Conservation (phyloP, 2,888 invertebrate genomes). For the Orthonevra nobilis region DNA sequence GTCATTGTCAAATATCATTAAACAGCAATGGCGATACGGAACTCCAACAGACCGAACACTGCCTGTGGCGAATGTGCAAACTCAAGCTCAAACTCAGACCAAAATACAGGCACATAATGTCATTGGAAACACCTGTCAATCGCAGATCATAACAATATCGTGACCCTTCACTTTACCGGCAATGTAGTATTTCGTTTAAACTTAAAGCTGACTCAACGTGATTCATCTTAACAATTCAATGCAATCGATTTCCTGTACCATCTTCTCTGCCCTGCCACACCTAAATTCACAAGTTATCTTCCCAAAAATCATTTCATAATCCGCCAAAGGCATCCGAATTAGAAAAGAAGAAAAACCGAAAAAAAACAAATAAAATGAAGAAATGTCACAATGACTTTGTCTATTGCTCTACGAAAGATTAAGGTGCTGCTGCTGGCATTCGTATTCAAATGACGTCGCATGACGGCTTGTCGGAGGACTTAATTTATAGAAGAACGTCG, state of each 20-base stretch:
- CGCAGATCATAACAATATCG: conserved; percentile 67
- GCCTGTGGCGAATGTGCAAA: conserved; percentile 46
- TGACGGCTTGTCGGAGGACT: conserved; percentile 44
- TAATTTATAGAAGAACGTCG: conserved; percentile 56
- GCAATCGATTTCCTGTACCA: conserved; percentile 50
- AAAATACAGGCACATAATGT: conserved; percentile 33
- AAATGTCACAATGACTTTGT: conserved; percentile 53
- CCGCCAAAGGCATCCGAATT: neutral
- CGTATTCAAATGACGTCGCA: conserved; percentile 41
- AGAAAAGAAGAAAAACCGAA: too few relatives aligned
- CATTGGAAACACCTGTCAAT: conserved; percentile 69
- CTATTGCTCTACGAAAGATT: conserved; percentile 10
- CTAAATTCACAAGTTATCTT: conserved; percentile 20
- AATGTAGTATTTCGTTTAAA: neutral
- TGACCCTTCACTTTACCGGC: conserved; percentile 64
- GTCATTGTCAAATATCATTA: conserved; percentile 52
- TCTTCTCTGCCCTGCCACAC: conserved; percentile 51
- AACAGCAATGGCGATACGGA: conserved; percentile 29
- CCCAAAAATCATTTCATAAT: conserved; percentile 25
- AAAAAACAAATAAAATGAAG: too few relatives aligned
- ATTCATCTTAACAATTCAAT: conserved; percentile 5
- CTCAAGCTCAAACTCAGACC: too few relatives aligned
- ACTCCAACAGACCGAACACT: conserved; percentile 30
- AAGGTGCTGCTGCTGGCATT: conserved; percentile 53
- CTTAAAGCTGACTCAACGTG: conserved; percentile 6